Percentiles rank a stretch among this genome's conserved stretches.
phyloP scores from a whole-genome alignment of 2,113 vertebrate species.

The Sialia sialis region DNA sequence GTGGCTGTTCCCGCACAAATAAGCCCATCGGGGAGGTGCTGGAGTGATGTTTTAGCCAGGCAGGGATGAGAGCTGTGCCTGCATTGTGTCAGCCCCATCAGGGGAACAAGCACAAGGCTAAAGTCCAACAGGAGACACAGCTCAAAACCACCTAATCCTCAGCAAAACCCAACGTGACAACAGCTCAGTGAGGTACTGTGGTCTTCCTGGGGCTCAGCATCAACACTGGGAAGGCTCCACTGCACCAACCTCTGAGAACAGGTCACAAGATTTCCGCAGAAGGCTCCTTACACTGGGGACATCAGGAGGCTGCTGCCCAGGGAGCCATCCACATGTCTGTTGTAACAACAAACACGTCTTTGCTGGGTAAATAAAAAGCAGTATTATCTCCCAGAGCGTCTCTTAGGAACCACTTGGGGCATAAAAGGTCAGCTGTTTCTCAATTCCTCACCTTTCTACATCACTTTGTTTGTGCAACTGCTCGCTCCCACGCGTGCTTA shows the following conservation, averaged over 20 bases:
- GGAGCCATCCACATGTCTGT: neutral
- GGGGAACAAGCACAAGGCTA: neutral
- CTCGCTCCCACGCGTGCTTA: neutral
- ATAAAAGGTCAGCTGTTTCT: conserved; percentile 32
- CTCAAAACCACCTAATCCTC: neutral
- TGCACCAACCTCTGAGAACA: neutral
- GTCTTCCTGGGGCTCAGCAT: neutral
- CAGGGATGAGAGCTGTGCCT: neutral
- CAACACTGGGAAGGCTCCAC: neutral
- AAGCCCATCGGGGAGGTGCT: neutral
- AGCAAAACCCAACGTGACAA: neutral
- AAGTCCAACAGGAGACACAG: neutral
- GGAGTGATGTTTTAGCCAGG: neutral
- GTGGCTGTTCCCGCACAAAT: neutral
- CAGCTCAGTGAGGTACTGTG: neutral
- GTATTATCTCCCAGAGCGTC: neutral
- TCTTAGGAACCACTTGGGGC: neutral
- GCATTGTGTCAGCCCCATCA: neutral
- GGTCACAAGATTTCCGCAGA: neutral
- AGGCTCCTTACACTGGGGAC: neutral
- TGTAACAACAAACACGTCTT: neutral
- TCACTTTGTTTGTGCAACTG: conserved; percentile 25
- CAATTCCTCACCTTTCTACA: conserved; percentile 42
- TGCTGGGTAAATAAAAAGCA: conserved; percentile 39
- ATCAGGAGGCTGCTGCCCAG: neutral